Conservation (phyloP, 2,113 vertebrate genomes). For the Pontoporia blainvillei region DNA sequence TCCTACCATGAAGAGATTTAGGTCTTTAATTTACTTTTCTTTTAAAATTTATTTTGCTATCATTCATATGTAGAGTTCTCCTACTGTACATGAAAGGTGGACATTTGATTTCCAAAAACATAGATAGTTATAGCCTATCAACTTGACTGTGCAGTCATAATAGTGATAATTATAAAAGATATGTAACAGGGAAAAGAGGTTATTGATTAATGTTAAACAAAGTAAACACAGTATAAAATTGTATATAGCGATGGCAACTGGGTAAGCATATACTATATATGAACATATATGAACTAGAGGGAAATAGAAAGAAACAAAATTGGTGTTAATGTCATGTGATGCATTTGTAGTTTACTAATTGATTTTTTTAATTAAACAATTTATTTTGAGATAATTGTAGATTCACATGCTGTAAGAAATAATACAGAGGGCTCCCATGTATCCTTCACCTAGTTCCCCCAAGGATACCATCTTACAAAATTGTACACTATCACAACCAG, state of each 20-base stretch:
- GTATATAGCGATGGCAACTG: neutral
- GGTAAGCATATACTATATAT: neutral
- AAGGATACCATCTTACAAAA: neutral
- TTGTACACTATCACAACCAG: neutral
- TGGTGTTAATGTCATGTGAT: neutral
- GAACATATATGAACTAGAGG: neutral
- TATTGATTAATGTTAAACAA: neutral
- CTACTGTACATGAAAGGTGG: neutral
- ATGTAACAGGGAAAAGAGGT: neutral
- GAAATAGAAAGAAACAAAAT: neutral
- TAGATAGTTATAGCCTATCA: neutral
- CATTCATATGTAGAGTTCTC: neutral
- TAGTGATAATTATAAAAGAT: conserved; percentile 9
- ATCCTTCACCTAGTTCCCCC: neutral
- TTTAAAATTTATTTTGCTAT: neutral
- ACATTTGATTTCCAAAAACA: neutral
- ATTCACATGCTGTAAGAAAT: neutral
- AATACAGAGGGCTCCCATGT: neutral
- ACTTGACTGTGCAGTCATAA: neutral
- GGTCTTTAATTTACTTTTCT: neutral
- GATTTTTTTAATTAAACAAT: neutral
- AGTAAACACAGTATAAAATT: conserved; percentile 14
- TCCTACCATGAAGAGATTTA: neutral
- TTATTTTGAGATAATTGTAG: neutral
- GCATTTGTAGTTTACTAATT: neutral